Percentiles rank a stretch among this genome's conserved stretches.
Evolutionary conservation across 2,113 vertebrate genomes (phyloP).

Genomic region (Neopipo cinnamomea): DNA sequence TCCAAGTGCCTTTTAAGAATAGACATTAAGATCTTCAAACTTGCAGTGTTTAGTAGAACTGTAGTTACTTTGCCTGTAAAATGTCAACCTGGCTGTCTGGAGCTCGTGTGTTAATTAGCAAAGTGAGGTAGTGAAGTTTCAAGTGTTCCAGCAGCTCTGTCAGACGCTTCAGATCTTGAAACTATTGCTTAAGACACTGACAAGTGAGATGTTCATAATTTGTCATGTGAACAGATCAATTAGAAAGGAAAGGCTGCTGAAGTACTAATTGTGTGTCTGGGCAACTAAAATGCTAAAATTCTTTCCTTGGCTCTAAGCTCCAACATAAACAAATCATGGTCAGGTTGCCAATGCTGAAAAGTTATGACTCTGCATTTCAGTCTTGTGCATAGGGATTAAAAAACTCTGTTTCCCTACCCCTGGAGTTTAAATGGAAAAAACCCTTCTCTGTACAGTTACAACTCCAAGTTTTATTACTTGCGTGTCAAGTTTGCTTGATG

Average conservation of each 20-base stretch:
- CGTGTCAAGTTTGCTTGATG: background rate
- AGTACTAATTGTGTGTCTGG: constrained; percentile 15
- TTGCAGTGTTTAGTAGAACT: background rate
- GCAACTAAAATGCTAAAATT: background rate
- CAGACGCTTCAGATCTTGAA: constrained; percentile 57
- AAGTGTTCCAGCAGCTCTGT: constrained; percentile 67
- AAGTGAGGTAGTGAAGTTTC: constrained; percentile 55
- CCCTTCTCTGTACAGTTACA: background rate
- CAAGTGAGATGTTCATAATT: constrained; percentile 63
- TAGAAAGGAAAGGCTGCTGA: constrained; percentile 27
- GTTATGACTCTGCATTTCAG: background rate
- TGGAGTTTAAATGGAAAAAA: background rate
- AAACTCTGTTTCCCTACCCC: background rate
- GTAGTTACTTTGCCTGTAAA: constrained; percentile 7
- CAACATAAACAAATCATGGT: background rate
- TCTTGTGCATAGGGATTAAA: background rate
- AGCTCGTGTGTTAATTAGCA: constrained; percentile 51
- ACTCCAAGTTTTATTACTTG: background rate
- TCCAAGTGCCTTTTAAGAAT: background rate
- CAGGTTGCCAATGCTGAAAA: background rate
- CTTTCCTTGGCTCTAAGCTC: background rate
- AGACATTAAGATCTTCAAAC: background rate
- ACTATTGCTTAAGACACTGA: constrained; percentile 46
- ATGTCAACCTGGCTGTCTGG: constrained; percentile 47
- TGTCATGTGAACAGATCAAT: constrained; percentile 57